phyloP scores from a whole-genome alignment of 1,140 invertebrate species.

The Drosophila chauvacae region DNA sequence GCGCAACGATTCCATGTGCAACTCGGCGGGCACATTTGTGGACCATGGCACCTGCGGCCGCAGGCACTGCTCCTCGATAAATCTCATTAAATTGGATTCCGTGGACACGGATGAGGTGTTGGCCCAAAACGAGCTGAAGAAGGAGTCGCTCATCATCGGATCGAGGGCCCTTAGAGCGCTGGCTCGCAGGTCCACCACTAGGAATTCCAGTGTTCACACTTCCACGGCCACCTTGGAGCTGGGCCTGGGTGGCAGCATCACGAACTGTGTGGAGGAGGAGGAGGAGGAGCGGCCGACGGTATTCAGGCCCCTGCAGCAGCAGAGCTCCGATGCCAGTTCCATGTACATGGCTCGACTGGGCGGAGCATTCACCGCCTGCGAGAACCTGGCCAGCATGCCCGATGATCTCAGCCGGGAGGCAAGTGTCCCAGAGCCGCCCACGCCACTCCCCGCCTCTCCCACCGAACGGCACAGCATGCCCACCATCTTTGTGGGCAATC shows the following conservation, averaged over 20 bases:
- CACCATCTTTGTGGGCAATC: conserved; percentile 86
- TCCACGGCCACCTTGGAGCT: conserved; percentile 85
- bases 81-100: conserved; percentile 74
- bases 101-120: conserved; percentile 51
- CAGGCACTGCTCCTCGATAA: conserved; percentile 72
- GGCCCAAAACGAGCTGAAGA: conserved; percentile 60
- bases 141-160: conserved; percentile 78
- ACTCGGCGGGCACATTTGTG: conserved; percentile 85
- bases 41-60: conserved; percentile 78
- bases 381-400: conserved; percentile 88
- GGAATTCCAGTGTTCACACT: conserved; percentile 84
- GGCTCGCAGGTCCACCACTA: conserved; percentile 64
- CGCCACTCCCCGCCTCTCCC: conserved; percentile 45
- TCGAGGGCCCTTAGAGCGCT: conserved; percentile 73
- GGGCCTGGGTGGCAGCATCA: conserved; percentile 59
- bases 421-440: conserved; percentile 4
- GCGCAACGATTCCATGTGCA: conserved; percentile 63
- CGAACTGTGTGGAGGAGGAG: conserved; percentile 64
- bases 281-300: not conserved
- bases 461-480: conserved; percentile 84
- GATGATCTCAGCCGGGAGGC: conserved; percentile 80
- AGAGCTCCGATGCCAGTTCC: conserved; percentile 87
- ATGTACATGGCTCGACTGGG: conserved; percentile 85
- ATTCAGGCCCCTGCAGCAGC: conserved; percentile 55
- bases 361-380: conserved; percentile 87